Evolutionary conservation across 1,140 invertebrate species (phyloP).

Genomic region (Pogonomyrmex californicus): DNA sequence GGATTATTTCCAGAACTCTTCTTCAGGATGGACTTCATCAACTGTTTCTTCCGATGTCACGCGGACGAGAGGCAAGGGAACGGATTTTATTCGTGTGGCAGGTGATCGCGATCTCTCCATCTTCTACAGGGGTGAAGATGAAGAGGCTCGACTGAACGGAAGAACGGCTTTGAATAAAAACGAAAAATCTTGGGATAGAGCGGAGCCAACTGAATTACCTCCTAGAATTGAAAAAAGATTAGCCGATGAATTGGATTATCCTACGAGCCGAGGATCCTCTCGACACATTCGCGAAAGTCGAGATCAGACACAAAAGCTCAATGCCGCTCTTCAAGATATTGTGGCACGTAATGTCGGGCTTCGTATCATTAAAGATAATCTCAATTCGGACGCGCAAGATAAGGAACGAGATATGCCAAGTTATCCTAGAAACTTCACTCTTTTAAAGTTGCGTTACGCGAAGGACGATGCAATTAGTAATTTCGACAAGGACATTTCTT

Average conservation of each 20-base stretch:
- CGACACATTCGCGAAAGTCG: neutral
- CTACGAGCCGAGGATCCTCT: conserved; percentile 2
- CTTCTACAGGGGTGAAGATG: conserved; percentile 6
- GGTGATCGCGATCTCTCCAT: neutral
- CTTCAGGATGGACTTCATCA: neutral
- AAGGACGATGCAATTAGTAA: neutral
- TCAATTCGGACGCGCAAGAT: neutral
- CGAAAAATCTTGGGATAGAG: conserved; percentile 16
- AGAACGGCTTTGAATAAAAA: conserved; percentile 21
- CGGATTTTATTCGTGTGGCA: conserved; percentile 10
- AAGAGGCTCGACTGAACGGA: conserved; percentile 7
- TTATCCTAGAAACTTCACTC: neutral
- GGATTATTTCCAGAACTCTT: conserved; percentile 10
- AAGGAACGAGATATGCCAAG: neutral
- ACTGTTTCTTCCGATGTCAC: neutral
- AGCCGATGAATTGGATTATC: conserved; percentile 40
- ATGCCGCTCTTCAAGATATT: conserved; percentile 18
- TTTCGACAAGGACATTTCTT: neutral
- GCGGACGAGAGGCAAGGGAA: conserved; percentile 29
- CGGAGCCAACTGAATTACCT: conserved; percentile 18
- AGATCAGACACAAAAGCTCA: conserved; percentile 31
- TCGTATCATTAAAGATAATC: conserved; percentile 1
- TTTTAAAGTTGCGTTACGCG: neutral
- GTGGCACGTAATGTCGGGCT: neutral
- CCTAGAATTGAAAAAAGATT: conserved; percentile 51